phyloP scores from a whole-genome alignment of 2,888 invertebrate genomes.

The Megaustenia siamemsis region DNA sequence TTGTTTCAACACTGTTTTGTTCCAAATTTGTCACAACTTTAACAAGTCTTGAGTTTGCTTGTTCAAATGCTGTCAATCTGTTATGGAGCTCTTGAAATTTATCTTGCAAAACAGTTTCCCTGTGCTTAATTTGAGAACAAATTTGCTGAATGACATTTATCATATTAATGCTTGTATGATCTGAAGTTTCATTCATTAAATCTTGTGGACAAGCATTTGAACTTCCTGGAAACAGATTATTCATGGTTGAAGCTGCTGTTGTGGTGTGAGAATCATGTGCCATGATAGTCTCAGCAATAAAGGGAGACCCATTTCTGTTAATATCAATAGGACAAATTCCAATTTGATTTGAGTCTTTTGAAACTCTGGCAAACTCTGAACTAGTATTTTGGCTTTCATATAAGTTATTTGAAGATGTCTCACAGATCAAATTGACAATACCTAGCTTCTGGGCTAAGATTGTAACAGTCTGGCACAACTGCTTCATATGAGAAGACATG shows the following conservation, averaged over 20 bases:
- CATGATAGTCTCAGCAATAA: not conserved
- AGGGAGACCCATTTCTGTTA: not conserved
- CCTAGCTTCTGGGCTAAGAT: conserved; percentile 43
- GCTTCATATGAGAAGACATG: conserved; percentile 58
- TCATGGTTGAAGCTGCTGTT: not conserved
- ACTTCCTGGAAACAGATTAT: not conserved
- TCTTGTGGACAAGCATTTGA: not conserved
- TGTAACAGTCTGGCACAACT: conserved; percentile 56
- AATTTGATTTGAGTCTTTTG: not conserved
- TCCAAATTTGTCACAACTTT: conserved; percentile 66
- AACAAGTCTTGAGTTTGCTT: conserved; percentile 64
- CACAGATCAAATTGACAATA: conserved; percentile 21
- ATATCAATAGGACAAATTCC: not conserved
- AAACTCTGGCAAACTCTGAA: not conserved
- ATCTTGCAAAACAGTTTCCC: conserved; percentile 63
- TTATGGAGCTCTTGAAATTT: conserved; percentile 60
- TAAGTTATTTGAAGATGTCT: not conserved
- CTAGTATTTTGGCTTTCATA: not conserved
- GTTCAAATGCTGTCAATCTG: conserved; percentile 64
- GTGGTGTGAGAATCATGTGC: not conserved
- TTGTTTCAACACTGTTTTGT: conserved; percentile 63
- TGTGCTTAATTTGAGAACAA: not conserved
- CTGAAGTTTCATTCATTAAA: not conserved
- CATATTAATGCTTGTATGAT: not conserved
- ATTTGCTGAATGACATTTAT: conserved; percentile 18